Evolutionary conservation across 2,797 vertebrate genomes (phyloP), one percentile per base, ranked within the genome.

Genomic region (Crocodylus rhombifer): DNA sequence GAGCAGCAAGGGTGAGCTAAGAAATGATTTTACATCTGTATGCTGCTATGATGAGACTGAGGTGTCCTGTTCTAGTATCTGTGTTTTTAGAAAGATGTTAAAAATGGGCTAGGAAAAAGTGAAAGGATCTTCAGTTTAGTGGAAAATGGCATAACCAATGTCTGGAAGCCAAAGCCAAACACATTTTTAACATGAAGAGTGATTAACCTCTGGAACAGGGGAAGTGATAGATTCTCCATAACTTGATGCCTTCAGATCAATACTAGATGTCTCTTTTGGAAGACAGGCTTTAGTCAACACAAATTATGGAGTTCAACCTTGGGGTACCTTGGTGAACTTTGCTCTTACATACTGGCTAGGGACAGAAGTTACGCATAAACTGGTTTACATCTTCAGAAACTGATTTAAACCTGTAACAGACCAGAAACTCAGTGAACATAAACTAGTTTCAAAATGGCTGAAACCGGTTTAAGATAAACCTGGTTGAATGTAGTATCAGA

Each of bases 141-240:
- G 20, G 56, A 64, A 14, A 89, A 28, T 92, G 9, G 8, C 17
- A 61, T 0, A 4, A 33, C 21, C 73, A 75, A 42, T 51, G 42
- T 51, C 42, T 51, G 42, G 42, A 51, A 42, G n/a, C 75, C 82
- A 79, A 92, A 94, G 36, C 33, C 90, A 93, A 64, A 51, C 61
- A 28, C 91, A 55, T 42, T 94, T 71, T 94, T 92, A 78, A 61
- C 1, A 2, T 65, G 10, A 90, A 80, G 57, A 75, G 74, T 33
- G 91, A 82, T 84, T 89, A 90, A 91, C 80, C 12, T 84, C 61
- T 25, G 26, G 71, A 76, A 84, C 90, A 26, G 67, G 84, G 28
- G 58, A 91, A 94, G 55, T 28, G 14, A 61, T 56, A 15, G 1
- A 56, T 73, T 87, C 33, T 78, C 26, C 61, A 55, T 6, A 17